phyloP scores from a whole-genome alignment of 2,888 invertebrate species.

The Corythucha ciliata region DNA sequence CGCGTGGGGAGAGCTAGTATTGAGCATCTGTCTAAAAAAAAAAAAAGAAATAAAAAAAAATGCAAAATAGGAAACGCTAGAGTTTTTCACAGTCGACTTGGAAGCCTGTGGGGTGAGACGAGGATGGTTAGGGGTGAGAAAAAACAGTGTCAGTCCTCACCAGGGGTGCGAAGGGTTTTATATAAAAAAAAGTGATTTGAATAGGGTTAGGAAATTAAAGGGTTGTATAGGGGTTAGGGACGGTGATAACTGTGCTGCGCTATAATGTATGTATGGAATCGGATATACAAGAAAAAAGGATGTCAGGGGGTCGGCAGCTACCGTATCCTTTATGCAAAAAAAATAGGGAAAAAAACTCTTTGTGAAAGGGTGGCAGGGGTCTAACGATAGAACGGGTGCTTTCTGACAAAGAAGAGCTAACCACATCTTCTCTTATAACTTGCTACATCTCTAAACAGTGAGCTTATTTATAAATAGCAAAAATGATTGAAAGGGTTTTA shows the following conservation, averaged over 20 bases:
- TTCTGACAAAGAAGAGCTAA: neutral
- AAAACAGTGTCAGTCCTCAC: conserved; percentile 23
- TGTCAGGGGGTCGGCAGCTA: neutral
- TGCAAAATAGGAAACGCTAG: too few species aligned
- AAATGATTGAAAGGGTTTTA: too few species aligned
- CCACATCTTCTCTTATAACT: conserved; percentile 1
- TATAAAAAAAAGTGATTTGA: conserved; percentile 32
- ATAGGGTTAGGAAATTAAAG: conserved; percentile 32
- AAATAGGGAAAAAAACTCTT: too few species aligned
- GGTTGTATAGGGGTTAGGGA: conserved; percentile 27
- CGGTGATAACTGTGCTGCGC: conserved; percentile 28
- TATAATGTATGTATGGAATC: conserved; percentile 33
- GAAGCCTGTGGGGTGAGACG: conserved; percentile 3
- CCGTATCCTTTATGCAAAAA: conserved; percentile 5
- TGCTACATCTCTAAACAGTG: neutral
- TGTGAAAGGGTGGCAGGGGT: neutral
- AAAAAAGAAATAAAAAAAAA: too few species aligned
- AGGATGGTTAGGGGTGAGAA: conserved; percentile 23
- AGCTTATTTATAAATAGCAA: too few species aligned
- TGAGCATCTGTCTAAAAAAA: too few species aligned
- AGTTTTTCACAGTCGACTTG: conserved; percentile 25
- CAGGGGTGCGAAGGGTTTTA: conserved; percentile 28
- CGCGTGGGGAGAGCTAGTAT: too few species aligned
- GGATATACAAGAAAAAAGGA: conserved; percentile 31
- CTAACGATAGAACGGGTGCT: neutral